Evolutionary conservation across 2,888 invertebrate genomes (phyloP), one percentile per base, ranked within the genome.

Genomic region (Chymomyza fuscimana): DNA sequence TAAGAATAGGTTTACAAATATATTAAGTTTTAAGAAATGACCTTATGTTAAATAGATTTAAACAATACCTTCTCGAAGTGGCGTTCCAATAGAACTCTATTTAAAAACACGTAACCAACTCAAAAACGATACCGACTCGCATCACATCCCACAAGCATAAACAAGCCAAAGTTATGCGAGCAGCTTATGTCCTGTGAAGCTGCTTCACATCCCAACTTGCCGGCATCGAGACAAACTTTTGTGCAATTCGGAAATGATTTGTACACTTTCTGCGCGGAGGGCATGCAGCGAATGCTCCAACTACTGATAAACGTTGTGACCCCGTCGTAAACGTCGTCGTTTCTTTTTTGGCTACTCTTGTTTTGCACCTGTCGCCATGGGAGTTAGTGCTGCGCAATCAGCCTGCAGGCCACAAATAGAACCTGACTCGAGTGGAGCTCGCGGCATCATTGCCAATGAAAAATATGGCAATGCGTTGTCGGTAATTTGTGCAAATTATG

Each of bases 401-500:
- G 65, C 12, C 68, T 54, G 19, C 51, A 0, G 15, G 66, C 70
- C 81, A 75, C 78, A 78, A 84, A 84, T 72, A 81, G 78, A 68
- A 69, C 70, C 67, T 72, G 67, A 80, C 72, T 76, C 73, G 67
- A 68, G 69, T 22, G 76, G 75, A 72, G 76, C 75, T 86, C 40
- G 70, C 74, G 86, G 85, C 85, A 78, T 80, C 89, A 77, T 85
- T 80, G 78, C 77, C 85, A 70, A 69, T 76, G 73, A 64, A 82
- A 86, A 81, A 85, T 85, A 86, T 82, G 82, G 89, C 81, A 82
- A 78, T 76, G 80, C 81, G 87, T 73, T 80, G 82, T 76, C 76
- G 87, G 86, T 86, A 90, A 90, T 90, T 88, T 90, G 81, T 74
- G 73, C 82, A 89, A 90, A 86, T 90, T 90, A 90, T 89, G 84